Base-by-base conservation (phyloP, 30 jellyfish, hydroid and myxozoan species). In the Pelagia noctiluca region DNA sequence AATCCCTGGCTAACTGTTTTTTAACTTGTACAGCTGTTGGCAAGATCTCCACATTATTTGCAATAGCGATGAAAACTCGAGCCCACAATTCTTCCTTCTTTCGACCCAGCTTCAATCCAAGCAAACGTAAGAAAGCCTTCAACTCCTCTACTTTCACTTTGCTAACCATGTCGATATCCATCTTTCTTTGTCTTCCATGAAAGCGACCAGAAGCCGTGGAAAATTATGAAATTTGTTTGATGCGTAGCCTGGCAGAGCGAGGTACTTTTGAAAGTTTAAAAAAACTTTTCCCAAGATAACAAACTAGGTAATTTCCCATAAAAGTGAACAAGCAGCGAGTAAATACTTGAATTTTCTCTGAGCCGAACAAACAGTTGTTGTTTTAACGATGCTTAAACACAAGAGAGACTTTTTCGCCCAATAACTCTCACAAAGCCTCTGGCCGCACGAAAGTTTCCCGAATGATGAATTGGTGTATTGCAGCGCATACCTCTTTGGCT, bases 51-150 rank as follows among this genome's bases (percentile, higher is more conserved):
- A 78, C 66, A 25, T 62, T 62, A 37, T 63, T 78, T 23, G 60
- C 89, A 12, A 54, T 54, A n/a, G 88, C 87, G 31, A 35, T 24
- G 60, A 52, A 78, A 28, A 78, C 89, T 78, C 88, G 35, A 25
- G 89, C 89, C 35, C 35, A 33, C 34, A 72, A 30, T 46, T 72
- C 85, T 26, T 60, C 11, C 21, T 60, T 60, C 35, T 26, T 22
- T n/a, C 72, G 22, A 60, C 34, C 10, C 12, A 60, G 22, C 31
- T 65, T 65, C 7, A 65, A 24, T 26, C 79, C 57, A 42, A 8
- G 57, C 57, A 42, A 42, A 42, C 57, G 57, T 16, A 42, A 42
- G 57, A 42, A 42, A 24, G 24, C 60, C 63, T 65, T 66, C 63
- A 65, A 31, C 31, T 65, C 79, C 22, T 65, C 79, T 21, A 65